Percentiles rank a stretch among this genome's conserved stretches.
Evolutionary conservation across 2,888 invertebrate species (phyloP).

Genomic region (Agrochola circellaris): DNA sequence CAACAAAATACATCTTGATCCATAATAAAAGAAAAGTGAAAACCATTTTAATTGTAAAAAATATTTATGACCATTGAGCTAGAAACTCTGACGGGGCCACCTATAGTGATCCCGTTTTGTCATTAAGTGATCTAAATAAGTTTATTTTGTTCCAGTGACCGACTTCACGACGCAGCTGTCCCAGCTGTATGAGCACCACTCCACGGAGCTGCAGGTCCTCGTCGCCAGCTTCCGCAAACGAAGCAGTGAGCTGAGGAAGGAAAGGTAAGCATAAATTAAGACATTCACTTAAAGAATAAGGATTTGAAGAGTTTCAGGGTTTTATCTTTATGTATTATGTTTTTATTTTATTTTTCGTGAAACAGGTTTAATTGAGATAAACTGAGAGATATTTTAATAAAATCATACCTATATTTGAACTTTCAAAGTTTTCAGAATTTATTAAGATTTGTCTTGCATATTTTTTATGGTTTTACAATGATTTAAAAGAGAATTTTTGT

Average conservation of each 20-base stretch:
- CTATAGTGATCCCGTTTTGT: not conserved
- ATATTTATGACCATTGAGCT: not conserved
- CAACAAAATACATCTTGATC: not conserved
- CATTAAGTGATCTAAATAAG: not conserved
- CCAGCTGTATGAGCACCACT: constrained; percentile 96
- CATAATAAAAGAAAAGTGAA: not conserved
- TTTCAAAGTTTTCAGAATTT: not conserved
- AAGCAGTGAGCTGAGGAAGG: constrained; percentile 96
- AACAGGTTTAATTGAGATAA: not conserved
- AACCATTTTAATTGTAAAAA: not conserved
- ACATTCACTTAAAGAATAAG: not conserved
- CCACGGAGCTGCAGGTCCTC: constrained; percentile 95
- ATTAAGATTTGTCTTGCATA: not conserved
- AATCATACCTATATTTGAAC: not conserved
- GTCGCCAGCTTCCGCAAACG: constrained; percentile 96
- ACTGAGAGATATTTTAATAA: not conserved
- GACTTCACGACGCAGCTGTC: constrained; percentile 97
- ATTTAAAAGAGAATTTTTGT: not conserved
- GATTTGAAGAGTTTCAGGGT: not conserved
- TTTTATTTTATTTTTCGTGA: not conserved
- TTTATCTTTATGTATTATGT: not conserved
- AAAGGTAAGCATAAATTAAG: constrained; percentile 91
- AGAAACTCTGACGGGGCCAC: not conserved
- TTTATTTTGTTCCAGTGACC: constrained; percentile 93
- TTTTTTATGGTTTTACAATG: not conserved